A percentile compares a stretch with the other conserved stretches of the same genome.
These are phyloP conservation scores for Electrona antarctica DNA, from an alignment of 2,113 vertebrate genomes.

Conservation along the genomic window DNA sequence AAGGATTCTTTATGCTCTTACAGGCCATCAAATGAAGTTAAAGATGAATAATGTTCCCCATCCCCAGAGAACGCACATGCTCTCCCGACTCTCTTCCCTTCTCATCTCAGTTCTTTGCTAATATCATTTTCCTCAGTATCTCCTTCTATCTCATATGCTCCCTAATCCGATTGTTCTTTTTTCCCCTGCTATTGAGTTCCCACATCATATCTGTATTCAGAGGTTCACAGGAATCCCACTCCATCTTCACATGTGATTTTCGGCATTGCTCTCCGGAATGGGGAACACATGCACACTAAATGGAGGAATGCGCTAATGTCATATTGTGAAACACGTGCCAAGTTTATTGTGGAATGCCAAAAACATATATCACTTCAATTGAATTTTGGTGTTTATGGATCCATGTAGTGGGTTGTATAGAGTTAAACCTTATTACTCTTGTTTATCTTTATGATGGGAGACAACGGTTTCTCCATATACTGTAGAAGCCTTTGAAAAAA, in stretches of 20 bases:
- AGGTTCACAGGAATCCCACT: constrained; percentile 61
- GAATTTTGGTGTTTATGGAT: background rate
- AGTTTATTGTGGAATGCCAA: constrained; percentile 2
- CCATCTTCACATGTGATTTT: constrained; percentile 50
- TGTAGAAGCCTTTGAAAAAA: too few species aligned
- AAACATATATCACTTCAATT: background rate
- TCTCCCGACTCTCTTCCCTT: constrained; percentile 60
- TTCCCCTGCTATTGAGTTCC: constrained; percentile 77
- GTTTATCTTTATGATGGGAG: background rate
- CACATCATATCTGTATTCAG: constrained; percentile 73
- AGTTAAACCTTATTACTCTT: background rate
- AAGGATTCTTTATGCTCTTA: constrained; percentile 67
- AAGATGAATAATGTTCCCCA: constrained; percentile 75
- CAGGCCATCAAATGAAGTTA: constrained; percentile 76
- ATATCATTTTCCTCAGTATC: constrained; percentile 78
- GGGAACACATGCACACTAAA: constrained; percentile 30
- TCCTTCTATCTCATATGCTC: constrained; percentile 65
- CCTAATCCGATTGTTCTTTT: constrained; percentile 78
- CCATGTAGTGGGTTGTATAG: background rate
- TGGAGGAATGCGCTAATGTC: constrained; percentile 37
- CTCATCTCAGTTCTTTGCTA: constrained; percentile 73
- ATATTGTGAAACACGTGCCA: constrained; percentile 20
- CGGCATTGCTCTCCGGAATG: constrained; percentile 35
- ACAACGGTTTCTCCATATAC: too few species aligned
- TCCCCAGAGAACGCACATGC: constrained; percentile 66